Conservation (phyloP, 2,888 invertebrate genomes). For the Trachelus stipa region DNA sequence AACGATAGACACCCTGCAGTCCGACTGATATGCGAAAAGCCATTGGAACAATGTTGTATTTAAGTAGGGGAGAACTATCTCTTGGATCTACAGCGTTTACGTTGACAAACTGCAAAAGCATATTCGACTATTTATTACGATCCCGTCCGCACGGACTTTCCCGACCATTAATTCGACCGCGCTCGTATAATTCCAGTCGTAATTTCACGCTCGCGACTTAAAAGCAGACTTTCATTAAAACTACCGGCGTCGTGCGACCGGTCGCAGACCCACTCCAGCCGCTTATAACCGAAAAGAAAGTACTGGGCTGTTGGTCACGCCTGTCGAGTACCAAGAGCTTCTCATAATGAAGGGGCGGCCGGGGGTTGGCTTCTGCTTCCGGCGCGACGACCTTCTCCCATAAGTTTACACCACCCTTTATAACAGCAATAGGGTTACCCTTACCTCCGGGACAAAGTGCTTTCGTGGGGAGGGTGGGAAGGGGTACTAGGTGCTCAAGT, state of each 20-base stretch:
- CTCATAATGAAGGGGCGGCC: background rate
- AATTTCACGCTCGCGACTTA: constrained; percentile 12
- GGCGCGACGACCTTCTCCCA: background rate
- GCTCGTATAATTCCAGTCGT: background rate
- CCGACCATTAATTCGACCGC: constrained; percentile 5
- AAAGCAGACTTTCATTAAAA: constrained; percentile 9
- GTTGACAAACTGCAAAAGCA: background rate
- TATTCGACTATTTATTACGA: constrained; percentile 2
- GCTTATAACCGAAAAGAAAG: background rate
- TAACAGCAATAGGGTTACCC: background rate
- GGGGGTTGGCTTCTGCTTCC: background rate
- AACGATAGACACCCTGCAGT: background rate
- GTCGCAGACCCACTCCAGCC: background rate
- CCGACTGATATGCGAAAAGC: background rate
- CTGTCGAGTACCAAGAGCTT: background rate
- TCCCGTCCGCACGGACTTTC: constrained; percentile 3
- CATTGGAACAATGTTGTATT: background rate
- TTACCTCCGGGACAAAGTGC: background rate
- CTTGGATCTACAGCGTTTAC: background rate
- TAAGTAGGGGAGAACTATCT: background rate
- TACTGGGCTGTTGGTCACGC: background rate
- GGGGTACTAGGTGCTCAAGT: background rate
- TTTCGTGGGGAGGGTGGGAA: background rate
- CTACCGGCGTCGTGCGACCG: background rate
- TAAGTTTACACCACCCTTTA: background rate